Evolutionary conservation across 2,113 vertebrate species (phyloP).

Genomic region (Labeo catla): DNA sequence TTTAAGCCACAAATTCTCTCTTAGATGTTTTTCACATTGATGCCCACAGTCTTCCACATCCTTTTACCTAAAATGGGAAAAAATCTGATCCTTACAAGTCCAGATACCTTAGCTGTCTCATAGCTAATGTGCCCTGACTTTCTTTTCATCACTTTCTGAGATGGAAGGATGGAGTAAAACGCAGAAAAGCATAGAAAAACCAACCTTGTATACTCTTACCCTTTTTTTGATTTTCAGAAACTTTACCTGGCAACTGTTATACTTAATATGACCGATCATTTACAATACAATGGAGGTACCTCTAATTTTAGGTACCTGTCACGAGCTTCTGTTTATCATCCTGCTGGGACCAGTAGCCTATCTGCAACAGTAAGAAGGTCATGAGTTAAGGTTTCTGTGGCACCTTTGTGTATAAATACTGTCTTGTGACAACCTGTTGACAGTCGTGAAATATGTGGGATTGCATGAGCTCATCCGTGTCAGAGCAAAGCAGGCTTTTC

Average conservation of each 20-base stretch:
- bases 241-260: not conserved
- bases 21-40: not conserved
- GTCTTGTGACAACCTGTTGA: slow-evolving; percentile 55
- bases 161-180: not conserved
- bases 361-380: slow-evolving; percentile 10
- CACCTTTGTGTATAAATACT: slow-evolving; percentile 59
- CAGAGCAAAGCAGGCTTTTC: slow-evolving; percentile 1
- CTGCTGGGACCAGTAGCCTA: not conserved
- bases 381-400: slow-evolving; percentile 22
- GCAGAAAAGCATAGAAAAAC: not conserved
- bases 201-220: not conserved
- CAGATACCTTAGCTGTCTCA: not conserved
- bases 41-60: not conserved
- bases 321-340: slow-evolving; percentile 38
- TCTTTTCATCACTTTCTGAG: not conserved
- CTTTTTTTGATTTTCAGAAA: not conserved
- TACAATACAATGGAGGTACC: not conserved
- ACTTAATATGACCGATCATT: not conserved
- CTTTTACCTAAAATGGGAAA: not conserved
- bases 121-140: not conserved
- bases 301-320: slow-evolving; percentile 48
- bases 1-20: not conserved
- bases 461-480: slow-evolving; percentile 47
- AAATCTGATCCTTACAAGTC: not conserved
- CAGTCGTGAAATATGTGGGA: slow-evolving; percentile 41